Base-by-base conservation (phyloP, 2,888 invertebrate species). In the Trissolcus japonicus region DNA sequence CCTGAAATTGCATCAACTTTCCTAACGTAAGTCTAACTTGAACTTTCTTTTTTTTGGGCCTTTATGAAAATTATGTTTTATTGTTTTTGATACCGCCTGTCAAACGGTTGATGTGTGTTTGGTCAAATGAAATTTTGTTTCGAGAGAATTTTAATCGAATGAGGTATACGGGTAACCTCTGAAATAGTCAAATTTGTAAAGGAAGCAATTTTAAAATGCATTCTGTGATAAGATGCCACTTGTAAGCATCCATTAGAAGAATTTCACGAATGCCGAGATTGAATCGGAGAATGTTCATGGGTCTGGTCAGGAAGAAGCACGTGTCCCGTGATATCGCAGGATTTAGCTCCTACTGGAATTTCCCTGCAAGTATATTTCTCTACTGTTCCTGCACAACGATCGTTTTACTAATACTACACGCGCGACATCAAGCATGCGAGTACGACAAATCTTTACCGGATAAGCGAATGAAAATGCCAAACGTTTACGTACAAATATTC, bases 211-310 rank as follows among this genome's bases (percentile, higher is more conserved):
- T 78, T 67, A 75, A 71, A 75, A 71, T 72, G 75, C 75, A 71
- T 71, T 67, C 71, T 71, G 74, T 78, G 75, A 78, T 75, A 76
- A 79, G 75, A 72, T 79, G 78, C 74, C 60, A 76, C 75, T 79
- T 76, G 78, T 79, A 79, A 72, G 78, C 72, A 79, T 79, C 76
- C 78, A 78, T 78, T 78, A 78, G 61, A 78, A 75, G 78, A 78
- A 78, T 78, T 67, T 78, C 78, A 75, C 72, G 75, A 78, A 78
- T 78, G 69, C 71, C 78, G 71, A 78, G 78, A 78, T 78, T 74
- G 78, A 78, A 78, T 78, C 78, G 75, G 75, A 56, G 78, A 75
- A 72, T 67, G 78, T 75, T 71, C 78, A 63, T 67, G 74, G 69
- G 65, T 76, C 62, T 72, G 72, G 74, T 71, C 74, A 78, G 74